Conservation (phyloP, 2,113 vertebrate genomes). For the Salvelinus namaycush region DNA sequence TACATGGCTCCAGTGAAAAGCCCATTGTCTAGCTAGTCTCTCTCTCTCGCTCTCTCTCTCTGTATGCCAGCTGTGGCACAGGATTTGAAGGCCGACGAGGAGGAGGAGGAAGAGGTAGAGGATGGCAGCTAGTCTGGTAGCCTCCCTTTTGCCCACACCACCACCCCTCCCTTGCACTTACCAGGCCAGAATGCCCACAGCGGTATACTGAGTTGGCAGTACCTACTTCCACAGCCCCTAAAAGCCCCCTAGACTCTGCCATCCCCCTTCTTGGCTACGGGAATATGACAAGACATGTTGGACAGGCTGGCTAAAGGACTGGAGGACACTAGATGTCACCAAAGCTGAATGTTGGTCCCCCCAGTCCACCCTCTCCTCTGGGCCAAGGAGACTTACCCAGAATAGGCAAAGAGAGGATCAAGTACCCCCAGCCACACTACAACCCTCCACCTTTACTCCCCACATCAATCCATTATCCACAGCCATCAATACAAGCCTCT, state of each 20-base stretch:
- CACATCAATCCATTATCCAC: background rate
- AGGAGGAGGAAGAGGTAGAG: background rate
- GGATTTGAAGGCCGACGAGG: slow-evolving; percentile 33
- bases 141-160: slow-evolving; percentile 12
- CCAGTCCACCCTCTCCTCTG: background rate
- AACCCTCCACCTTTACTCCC: slow-evolving; percentile 16
- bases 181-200: slow-evolving; percentile 14
- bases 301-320: background rate
- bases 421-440: slow-evolving; percentile 24
- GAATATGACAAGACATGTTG: background rate
- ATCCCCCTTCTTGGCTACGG: background rate
- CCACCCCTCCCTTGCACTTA: slow-evolving; percentile 2
- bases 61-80: slow-evolving; percentile 46
- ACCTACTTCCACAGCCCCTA: background rate
- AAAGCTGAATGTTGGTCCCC: no score
- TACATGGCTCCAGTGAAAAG: slow-evolving; percentile 61
- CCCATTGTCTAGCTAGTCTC: slow-evolving; percentile 39
- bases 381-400: slow-evolving; percentile 9
- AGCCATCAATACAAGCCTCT: background rate
- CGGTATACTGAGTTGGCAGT: slow-evolving; percentile 13
- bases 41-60: background rate
- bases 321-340: background rate
- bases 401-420: slow-evolving; percentile 27
- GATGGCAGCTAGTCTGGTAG: background rate
- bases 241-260: background rate